Percentiles rank a stretch among this genome's conserved stretches.
These are phyloP conservation scores for Cactoblastis cactorum DNA, from an alignment of 2,888 invertebrate genomes.

Conservation along the genomic window DNA sequence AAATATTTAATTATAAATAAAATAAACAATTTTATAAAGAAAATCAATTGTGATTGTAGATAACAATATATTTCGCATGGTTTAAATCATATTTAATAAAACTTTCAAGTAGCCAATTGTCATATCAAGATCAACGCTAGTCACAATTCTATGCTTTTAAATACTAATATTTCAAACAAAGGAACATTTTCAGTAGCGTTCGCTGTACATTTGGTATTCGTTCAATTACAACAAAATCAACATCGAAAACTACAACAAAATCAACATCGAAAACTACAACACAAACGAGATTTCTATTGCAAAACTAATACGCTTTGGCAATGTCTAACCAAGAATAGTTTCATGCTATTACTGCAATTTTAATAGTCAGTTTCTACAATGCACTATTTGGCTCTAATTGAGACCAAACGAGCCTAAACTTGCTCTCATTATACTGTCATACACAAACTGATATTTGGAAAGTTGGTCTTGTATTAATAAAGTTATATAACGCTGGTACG, in stretches of 20 bases:
- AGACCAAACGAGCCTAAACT: conserved; percentile 40
- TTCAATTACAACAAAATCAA: not conserved
- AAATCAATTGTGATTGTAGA: no score
- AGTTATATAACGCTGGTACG: not conserved
- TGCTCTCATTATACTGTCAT: conserved; percentile 40
- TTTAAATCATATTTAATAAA: no score
- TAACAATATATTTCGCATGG: no score
- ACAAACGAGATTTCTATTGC: not conserved
- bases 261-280: not conserved
- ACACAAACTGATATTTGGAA: conserved; percentile 30
- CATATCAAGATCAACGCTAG: no score
- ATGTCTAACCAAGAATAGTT: not conserved
- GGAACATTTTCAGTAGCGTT: no score
- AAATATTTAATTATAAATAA: no score
- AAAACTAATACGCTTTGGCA: not conserved
- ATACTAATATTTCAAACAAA: no score
- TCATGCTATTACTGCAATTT: not conserved
- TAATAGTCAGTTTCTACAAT: not conserved
- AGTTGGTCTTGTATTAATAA: conserved; percentile 20
- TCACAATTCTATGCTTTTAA: no score
- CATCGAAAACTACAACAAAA: no score
- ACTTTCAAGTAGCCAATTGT: no score
- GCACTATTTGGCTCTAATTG: conserved; percentile 38
- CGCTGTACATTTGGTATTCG: no score
- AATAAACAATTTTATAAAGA: no score